Base-by-base conservation (phyloP, 2,113 vertebrate species). In the Sinocyclocheilus anophthalmus region DNA sequence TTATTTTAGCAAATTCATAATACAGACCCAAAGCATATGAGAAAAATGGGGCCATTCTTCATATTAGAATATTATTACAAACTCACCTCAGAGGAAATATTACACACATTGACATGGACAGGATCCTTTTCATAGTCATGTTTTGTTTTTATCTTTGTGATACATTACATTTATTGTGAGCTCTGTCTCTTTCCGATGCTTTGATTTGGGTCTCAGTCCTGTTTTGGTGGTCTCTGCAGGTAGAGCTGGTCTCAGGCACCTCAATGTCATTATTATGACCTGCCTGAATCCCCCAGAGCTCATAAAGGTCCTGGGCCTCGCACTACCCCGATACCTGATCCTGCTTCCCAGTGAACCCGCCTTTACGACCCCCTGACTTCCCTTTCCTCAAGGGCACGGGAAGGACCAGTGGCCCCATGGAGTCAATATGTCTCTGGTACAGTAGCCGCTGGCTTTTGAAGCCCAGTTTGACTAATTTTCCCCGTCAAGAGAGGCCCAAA, bases 321-420 rank as follows among this genome's bases (percentile, higher is more conserved):
- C 77, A 88, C 83, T 33, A 24, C 67, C 75, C 82, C 85, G 90
- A 88, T 84, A 91, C 89, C 61, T 6, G 45, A 91, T 91, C 87
- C 87, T 12, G 73, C 87, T 88, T 87, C 61, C 80, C 80, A 85
- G 89, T 26, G 76, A 77, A 69, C 77, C 42, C 24, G 81, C 84
- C 85, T 88, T 72, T 81, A 57, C 26, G 24, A 79, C 33, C 84
- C 55, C 80, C 78, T n/a, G 50, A 85, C 70, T 87, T 89, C 78
- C 87, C 39, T 73, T 83, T 26, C 85, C 88, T 85, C 42, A 33
- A 70, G 88, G 86, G n/a, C 86, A 77, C 14, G 7, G 57, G n/a
- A 69, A 3, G 4, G 4, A 33, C 30, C 61, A 79, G 65, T 37
- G 53, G 53, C 65, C 78, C 39, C 37, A 50, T n/a, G 57, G 61